Base-by-base conservation (phyloP, 2,888 invertebrate species). In the Timema podura region DNA sequence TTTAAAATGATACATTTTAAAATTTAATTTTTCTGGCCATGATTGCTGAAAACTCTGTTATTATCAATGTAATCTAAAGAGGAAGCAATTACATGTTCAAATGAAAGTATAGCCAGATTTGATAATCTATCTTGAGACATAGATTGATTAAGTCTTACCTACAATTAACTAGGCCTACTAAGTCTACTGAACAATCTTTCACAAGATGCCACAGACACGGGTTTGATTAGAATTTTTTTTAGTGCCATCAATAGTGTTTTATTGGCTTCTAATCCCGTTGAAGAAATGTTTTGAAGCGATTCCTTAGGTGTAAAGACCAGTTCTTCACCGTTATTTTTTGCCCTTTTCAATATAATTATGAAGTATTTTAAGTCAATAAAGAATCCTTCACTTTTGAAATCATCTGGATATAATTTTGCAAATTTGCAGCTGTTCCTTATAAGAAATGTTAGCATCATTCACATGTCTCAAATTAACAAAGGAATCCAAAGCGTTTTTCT, bases 81-180 rank as follows among this genome's bases (percentile, higher is more conserved):
- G 13, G 57, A 7, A 57, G 57, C 57, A 57, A 57, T 57, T 6
- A 9, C 57, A 30, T 30, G 30, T 30, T 30, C 30, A 30, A 30
- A 30, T 30, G 30, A 30, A 30, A 30, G 30, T 30, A 30, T 30
- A 1, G 1, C 30, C 30, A 57, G 0, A n/a, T 57, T n/a, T 57
- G 57, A 57, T 57, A 57, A 57, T 11, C 54, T 54, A 54, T 1
- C 54, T 54, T 13, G 54, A 54, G 54, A 54, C n/a, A n/a, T n/a
- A n/a, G n/a, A 54, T 11, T 54, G 7, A 54, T n/a, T n/a, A n/a
- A 54, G 16, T 54, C 6, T 54, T 15, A 54, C n/a, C 16, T 5
- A 54, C 54, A 16, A 54, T 54, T 16, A 54, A 6, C 54, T 6
- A 54, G 13, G 54, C n/a, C n/a, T n/a, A n/a, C 30, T 57, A 57